These are phyloP conservation scores for Peromyscus aztecus DNA, from an alignment of 2,797 vertebrate genomes.

Conservation along the genomic window DNA sequence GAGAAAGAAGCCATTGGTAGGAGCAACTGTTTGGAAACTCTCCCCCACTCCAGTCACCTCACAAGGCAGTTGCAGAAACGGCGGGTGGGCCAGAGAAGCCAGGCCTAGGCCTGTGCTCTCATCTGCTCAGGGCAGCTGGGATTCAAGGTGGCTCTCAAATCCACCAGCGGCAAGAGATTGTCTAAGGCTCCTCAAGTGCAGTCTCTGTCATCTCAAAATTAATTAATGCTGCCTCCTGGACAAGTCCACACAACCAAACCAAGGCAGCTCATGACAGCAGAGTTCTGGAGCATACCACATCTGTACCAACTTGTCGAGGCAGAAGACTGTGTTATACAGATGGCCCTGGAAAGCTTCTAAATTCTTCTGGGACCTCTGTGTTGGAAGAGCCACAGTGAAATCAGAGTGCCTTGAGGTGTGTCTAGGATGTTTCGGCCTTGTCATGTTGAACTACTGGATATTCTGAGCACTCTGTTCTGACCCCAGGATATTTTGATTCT, in stretches of 20 bases:
- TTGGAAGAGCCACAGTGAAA: neutral
- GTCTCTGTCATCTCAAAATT: conserved; percentile 26
- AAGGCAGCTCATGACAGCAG: neutral
- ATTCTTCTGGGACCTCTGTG: neutral
- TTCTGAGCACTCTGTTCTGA: conserved; percentile 13
- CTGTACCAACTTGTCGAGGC: neutral
- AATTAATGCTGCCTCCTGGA: neutral
- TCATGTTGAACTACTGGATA: neutral
- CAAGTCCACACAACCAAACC: neutral
- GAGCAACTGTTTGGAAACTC: neutral
- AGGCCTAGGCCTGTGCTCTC: neutral
- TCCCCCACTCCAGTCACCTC: neutral
- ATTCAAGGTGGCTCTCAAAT: conserved; percentile 2
- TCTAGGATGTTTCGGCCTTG: neutral
- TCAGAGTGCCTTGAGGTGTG: neutral
- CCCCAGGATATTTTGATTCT: neutral
- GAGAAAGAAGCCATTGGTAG: neutral
- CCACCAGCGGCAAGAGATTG: neutral
- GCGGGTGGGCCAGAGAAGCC: neutral
- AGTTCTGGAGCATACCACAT: neutral
- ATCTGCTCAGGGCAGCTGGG: neutral
- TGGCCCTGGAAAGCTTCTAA: neutral
- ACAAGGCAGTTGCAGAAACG: neutral
- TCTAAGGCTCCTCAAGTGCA: conserved; percentile 33
- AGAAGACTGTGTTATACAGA: neutral